Evolutionary conservation across 2,888 invertebrate genomes (phyloP), one percentile per base, ranked within the genome.

Genomic region (Cantharis rufa): DNA sequence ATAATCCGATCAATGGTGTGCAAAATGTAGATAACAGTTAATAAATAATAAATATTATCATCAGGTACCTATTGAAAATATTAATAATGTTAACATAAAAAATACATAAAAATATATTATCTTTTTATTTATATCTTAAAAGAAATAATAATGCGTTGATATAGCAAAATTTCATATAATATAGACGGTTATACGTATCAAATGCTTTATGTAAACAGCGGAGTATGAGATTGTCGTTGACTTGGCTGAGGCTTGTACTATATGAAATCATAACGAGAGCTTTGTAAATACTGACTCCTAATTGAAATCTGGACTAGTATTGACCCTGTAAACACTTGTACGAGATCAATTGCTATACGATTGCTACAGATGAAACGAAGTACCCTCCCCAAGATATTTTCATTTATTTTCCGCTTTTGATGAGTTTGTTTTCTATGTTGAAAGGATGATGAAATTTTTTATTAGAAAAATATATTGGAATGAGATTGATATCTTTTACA

Each of bases 231-330:
- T 80, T 81, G 83, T 83, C 83, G 83, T 84, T 82, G 84, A 83
- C 83, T 81, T 81, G 80, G 81, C 78, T 78, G 80, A 80, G 80
- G 79, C 84, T 86, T 86, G 87, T 86, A 83, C 86, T 87, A 87
- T 88, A 88, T 88, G 87, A 88, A 88, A 88, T 88, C 87, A 87
- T 88, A 88, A 88, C 88, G 87, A 88, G 88, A 86, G 88, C 84
- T 86, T 80, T 82, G 87, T 85, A 88, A 88, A 88, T 88, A 88
- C 85, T 83, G 85, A 83, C 84, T 85, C 86, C 88, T 88, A 88
- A 88, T 88, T 88, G 88, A 88, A 88, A 87, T 87, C 87, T 86
- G 86, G 87, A 84, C 85, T 83, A 83, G 84, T 88, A 86, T 88
- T 88, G 88, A 88, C 88, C 87, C 85, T 86, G 88, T 87, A 88